Percentiles rank a stretch among this genome's conserved stretches.
These are phyloP conservation scores for Tauraco erythrolophus DNA, from an alignment of 2,113 vertebrate species.

Conservation along the genomic window DNA sequence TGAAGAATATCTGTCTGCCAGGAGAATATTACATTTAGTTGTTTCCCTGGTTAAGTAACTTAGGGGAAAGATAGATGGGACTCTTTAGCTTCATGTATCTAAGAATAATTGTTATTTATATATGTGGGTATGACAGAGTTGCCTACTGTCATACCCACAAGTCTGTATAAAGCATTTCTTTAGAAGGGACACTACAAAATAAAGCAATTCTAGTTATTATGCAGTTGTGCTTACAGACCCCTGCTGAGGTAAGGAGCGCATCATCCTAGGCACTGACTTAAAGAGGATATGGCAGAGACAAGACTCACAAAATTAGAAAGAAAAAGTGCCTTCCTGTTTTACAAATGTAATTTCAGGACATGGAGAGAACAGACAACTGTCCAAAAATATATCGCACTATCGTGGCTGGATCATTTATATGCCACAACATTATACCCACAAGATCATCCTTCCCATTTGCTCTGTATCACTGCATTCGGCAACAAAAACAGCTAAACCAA, in stretches of 20 bases:
- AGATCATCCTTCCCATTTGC: neutral
- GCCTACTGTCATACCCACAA: accelerated
- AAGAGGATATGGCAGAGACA: neutral
- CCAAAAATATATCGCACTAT: neutral
- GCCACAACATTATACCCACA: neutral
- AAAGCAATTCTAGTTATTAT: neutral
- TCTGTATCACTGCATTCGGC: neutral
- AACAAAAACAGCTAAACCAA: neutral
- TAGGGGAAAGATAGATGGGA: neutral
- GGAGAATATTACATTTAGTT: neutral
- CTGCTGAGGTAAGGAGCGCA: neutral
- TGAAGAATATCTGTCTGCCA: neutral
- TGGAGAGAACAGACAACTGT: neutral
- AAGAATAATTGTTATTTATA: neutral
- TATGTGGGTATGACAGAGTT: no score
- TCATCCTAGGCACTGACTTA: neutral
- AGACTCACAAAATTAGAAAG: neutral
- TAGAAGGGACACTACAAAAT: neutral
- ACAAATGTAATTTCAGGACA: neutral
- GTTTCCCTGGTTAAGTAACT: neutral
- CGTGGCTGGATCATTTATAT: neutral
- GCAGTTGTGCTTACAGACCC: neutral
- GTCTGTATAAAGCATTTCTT: neutral
- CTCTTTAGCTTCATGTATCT: neutral
- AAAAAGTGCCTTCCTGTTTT: neutral